A percentile compares a stretch with the other conserved stretches of the same genome.
These are phyloP conservation scores for Nyctereutes procyonoides DNA, from an alignment of 2,113 vertebrate genomes.

Conservation along the genomic window DNA sequence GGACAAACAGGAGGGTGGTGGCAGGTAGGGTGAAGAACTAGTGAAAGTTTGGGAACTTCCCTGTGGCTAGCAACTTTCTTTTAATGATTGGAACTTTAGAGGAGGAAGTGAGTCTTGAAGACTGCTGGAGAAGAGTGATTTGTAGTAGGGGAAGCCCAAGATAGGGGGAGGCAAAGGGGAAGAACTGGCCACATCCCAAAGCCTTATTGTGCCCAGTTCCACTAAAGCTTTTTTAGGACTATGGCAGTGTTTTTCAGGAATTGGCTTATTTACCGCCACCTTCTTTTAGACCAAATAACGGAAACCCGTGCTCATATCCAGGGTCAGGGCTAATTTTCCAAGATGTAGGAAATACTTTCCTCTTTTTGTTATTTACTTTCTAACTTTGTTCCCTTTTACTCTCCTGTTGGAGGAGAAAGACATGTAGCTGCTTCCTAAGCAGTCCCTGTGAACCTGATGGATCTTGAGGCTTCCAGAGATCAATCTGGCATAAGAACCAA, in stretches of 20 bases:
- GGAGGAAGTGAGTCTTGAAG: background rate
- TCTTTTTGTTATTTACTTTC: background rate
- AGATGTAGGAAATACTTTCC: background rate
- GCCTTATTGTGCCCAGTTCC: background rate
- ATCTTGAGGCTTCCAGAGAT: background rate
- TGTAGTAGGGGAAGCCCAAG: background rate
- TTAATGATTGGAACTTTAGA: background rate
- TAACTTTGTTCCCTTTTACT: background rate
- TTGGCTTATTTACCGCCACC: background rate
- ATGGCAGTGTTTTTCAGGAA: background rate
- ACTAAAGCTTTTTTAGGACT: background rate
- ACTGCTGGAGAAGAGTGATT: background rate
- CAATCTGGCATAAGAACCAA: background rate
- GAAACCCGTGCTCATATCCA: background rate
- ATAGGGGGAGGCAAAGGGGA: background rate
- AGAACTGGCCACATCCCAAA: background rate
- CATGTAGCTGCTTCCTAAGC: background rate
- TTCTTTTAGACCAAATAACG: background rate
- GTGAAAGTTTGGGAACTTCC: background rate
- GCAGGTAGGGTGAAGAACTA: background rate
- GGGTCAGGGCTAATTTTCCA: background rate
- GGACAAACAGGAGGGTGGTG: background rate
- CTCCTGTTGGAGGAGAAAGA: background rate
- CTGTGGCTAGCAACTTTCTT: background rate
- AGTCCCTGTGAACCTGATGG: background rate